Evolutionary conservation across 2,797 vertebrate genomes (phyloP).

Genomic region (Alauda arvensis): DNA sequence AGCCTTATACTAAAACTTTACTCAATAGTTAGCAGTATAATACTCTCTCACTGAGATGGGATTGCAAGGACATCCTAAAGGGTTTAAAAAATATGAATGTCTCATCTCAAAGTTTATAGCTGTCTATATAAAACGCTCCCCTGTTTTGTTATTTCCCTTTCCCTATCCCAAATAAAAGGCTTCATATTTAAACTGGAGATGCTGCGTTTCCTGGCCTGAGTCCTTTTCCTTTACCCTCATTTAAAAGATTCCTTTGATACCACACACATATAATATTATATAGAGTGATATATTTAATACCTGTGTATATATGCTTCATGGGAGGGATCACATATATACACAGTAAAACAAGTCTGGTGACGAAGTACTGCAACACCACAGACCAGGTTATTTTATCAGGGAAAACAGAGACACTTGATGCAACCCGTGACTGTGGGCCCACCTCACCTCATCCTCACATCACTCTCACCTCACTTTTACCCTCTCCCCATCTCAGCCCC

Average conservation of each 20-base stretch:
- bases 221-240: conserved; percentile 72
- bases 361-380: conserved; percentile 74
- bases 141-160: neutral
- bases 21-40: conserved; percentile 11
- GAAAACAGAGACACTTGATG: conserved; percentile 47
- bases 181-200: conserved; percentile 49
- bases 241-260: conserved; percentile 71
- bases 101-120: neutral
- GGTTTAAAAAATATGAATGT: neutral
- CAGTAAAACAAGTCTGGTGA: conserved; percentile 78
- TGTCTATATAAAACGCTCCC: conserved; percentile 15
- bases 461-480: neutral
- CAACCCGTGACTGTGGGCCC: conserved; percentile 2
- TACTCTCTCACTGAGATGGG: conserved; percentile 13
- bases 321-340: conserved; percentile 79
- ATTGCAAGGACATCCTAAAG: neutral
- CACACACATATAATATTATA: conserved; percentile 82
- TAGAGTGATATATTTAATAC: conserved; percentile 82
- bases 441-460: neutral
- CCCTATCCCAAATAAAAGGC: neutral
- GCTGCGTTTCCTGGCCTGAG: conserved; percentile 67
- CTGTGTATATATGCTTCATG: conserved; percentile 80
- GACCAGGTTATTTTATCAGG: conserved; percentile 67
- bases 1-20: conserved; percentile 31
- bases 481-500: neutral